These are phyloP conservation scores for Lasioglossum zephyrum DNA, from an alignment of 2,888 invertebrate genomes.

Conservation along the genomic window DNA sequence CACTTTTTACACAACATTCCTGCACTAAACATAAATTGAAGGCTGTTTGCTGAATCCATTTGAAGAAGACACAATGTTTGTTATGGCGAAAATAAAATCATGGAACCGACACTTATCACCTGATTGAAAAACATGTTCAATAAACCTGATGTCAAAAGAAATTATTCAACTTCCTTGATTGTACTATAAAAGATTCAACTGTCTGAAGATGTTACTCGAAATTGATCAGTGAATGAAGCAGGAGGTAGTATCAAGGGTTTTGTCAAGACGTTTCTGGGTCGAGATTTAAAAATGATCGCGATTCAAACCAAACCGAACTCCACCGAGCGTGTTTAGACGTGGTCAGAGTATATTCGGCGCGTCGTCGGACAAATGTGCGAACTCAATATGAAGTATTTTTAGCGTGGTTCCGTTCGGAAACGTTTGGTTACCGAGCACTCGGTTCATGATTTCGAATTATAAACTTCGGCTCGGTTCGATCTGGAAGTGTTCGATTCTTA, in stretches of 20 bases:
- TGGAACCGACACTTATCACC: not conserved
- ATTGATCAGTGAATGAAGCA: not conserved
- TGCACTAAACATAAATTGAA: not conserved
- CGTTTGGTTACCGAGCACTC: slow-evolving; percentile 27
- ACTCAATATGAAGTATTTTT: slow-evolving; percentile 61
- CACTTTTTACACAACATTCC: no score
- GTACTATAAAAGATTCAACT: not conserved
- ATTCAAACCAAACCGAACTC: slow-evolving; percentile 26
- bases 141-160: not conserved
- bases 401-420: slow-evolving; percentile 42
- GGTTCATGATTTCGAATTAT: slow-evolving; percentile 34
- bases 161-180: not conserved
- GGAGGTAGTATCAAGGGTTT: not conserved
- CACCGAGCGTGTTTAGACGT: slow-evolving; percentile 48
- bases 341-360: slow-evolving; percentile 53
- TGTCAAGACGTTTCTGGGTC: not conserved
- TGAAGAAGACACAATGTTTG: not conserved
- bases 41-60: not conserved
- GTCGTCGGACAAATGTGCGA: slow-evolving; percentile 54
- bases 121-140: not conserved
- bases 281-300: slow-evolving; percentile 33
- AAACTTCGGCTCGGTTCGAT: slow-evolving; percentile 6
- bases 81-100: not conserved
- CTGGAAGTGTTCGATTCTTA: not conserved
- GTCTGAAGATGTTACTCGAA: not conserved